Base-by-base conservation (phyloP, 1,140 invertebrate genomes). In the Pectinophora gossypiella region DNA sequence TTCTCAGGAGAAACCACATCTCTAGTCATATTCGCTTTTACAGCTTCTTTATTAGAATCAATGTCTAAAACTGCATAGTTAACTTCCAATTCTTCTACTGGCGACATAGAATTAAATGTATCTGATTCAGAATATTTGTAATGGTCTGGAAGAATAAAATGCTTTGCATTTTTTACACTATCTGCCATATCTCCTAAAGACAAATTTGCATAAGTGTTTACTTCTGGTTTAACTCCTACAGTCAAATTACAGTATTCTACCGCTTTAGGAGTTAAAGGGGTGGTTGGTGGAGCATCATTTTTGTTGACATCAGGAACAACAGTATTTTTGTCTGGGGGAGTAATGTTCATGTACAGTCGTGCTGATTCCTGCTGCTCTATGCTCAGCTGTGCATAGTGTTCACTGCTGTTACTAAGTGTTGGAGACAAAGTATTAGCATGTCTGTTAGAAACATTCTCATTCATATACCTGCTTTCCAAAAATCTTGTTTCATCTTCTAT, bases 31-130 rank as follows among this genome's bases (percentile, higher is more conserved):
- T n/a, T n/a, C 5, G 19, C 48, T 51, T 72, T 76, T 1, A 48
- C 23, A 16, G 19, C 56, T 46, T 86, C 78, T 46, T 79, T 84
- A 48, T 75, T 83, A 13, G 68, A 54, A 61, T 94, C 92, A 62
- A 95, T 89, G 75, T 96, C 94, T 44, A 96, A 81, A 45, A 94
- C 86, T 6, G 93, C 93, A 79, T 96, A 95, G 76, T 95, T 95
- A 0, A 95, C 91, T 84, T 92, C 91, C 36, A 89, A 69, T 15
- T 87, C 85, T 21, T 86, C 79, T 7, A 75, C 72, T 23, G 80
- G 77, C 48, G 82, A 67, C 79, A 85, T 61, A 75, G 89, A 56
- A 76, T 89, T 59, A 77, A 89, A 63, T 72, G 88, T 62, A 76
- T 90, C 62, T 69, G 64, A 66, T 69, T 81, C 64, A 48, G 88